Conservation (phyloP, 2,888 invertebrate species). For the Euplagia quadripunctaria region DNA sequence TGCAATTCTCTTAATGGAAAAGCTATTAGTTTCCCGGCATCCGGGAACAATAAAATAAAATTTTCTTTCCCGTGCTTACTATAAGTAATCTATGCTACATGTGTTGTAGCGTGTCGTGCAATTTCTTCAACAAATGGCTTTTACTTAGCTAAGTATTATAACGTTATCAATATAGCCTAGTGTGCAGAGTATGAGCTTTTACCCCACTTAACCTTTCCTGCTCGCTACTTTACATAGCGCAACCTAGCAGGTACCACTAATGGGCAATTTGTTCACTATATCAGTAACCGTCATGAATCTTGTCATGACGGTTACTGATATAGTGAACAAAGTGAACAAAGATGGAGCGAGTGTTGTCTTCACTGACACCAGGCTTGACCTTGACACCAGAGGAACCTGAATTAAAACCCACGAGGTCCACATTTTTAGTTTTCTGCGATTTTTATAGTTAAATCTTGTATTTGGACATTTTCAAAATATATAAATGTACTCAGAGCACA, state of each 20-base stretch:
- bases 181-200: neutral
- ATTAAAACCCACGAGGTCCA: neutral
- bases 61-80: conserved; percentile 45
- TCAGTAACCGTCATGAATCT: neutral
- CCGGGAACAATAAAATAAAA: conserved; percentile 61
- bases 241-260: neutral
- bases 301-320: neutral
- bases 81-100: conserved; percentile 65
- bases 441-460: too few species aligned
- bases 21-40: conserved; percentile 65
- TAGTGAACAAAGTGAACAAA: neutral
- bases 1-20: conserved; percentile 66
- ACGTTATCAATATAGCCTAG: conserved; percentile 13
- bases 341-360: too few species aligned
- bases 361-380: too few species aligned
- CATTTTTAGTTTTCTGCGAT: too few species aligned
- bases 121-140: conserved; percentile 67
- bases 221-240: neutral
- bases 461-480: too few species aligned
- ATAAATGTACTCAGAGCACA: too few species aligned
- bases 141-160: conserved; percentile 27
- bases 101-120: conserved; percentile 57
- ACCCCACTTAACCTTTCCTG: neutral
- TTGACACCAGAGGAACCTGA: neutral
- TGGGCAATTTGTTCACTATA: conserved; percentile 5